Base-by-base conservation (phyloP, 2,888 invertebrate species). In the Arctia plantaginis region DNA sequence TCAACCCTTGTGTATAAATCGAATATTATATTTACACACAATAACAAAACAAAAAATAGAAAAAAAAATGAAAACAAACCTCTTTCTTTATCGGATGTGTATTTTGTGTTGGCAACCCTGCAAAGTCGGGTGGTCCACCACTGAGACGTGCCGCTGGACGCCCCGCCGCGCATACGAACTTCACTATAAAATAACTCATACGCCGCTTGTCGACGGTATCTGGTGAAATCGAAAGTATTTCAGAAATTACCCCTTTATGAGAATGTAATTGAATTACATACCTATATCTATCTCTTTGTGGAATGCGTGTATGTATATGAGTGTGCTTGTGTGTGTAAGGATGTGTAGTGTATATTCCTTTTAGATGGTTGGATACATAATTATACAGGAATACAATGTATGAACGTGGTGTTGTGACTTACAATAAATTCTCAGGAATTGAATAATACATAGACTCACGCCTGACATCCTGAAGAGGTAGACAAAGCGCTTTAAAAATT, bases 91-190 rank as follows among this genome's bases (percentile, higher is more conserved):
- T 67, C 30, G 41, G 35, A 66, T 33, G 66, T 41, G 66, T 39
- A 47, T 62, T 44, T 83, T 82, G 82, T 81, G 84, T 81, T 88
- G 86, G 83, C 88, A 89, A 85, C 84, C 84, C 87, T 86, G 87
- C 13, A 7, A n/a, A 64, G 84, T 87, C 90, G 92, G 93, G 92
- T 93, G 93, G 93, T 93, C 92, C 86, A 78, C 74, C 83, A 82
- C 82, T 88, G 84, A 71, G 71, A 87, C 85, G 86, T 76, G 85
- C 87, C 87, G 87, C 87, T 85, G 82, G 82, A 88, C 88, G 84
- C 86, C 91, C 92, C 87, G 91, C 91, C 89, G 93, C 74, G 92
- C 91, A 89, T 90, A 88, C 89, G 89, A 84, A 85, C 86, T 69
- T 72, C 44, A 33, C 66, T 71, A 67, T 80, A 79, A 74, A 74